A percentile compares a stretch with the other conserved stretches of the same genome.
Evolutionary conservation across 1,140 invertebrate species (phyloP).

Genomic region (Hormaphis cornu): DNA sequence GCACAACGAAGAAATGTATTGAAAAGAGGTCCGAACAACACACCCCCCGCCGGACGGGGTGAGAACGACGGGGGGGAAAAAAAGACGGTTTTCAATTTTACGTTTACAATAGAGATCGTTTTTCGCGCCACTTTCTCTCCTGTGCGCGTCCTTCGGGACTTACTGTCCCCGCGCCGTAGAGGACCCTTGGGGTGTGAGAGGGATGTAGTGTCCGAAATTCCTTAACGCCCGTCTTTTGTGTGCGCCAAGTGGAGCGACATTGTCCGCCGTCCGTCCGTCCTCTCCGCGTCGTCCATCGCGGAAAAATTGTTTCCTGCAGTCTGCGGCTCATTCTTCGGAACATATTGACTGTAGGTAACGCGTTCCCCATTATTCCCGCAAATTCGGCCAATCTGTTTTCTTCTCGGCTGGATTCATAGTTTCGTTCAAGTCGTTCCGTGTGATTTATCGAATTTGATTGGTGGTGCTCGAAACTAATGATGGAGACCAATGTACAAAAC

Average conservation of each 20-base stretch:
- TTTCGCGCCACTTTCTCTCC: background rate
- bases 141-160: background rate
- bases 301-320: slow-evolving; percentile 19
- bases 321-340: background rate
- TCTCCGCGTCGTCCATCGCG: slow-evolving; percentile 4
- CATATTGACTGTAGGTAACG: too few relatives aligned
- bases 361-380: too few relatives aligned
- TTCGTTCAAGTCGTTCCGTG: too few relatives aligned
- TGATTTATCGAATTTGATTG: too few relatives aligned
- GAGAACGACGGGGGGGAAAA: background rate
- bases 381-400: too few relatives aligned
- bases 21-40: background rate
- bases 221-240: slow-evolving; percentile 1
- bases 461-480: too few relatives aligned
- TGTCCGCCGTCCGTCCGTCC: too few relatives aligned
- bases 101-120: slow-evolving; percentile 27
- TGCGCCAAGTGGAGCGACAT: slow-evolving; percentile 13
- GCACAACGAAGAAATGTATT: too few relatives aligned
- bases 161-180: background rate
- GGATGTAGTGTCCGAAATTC: background rate
- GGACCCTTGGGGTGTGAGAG: too few relatives aligned
- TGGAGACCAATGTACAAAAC: too few relatives aligned
- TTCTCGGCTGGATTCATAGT: too few relatives aligned
- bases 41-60: too few relatives aligned
- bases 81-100: slow-evolving; percentile 21